phyloP scores from a whole-genome alignment of 2,888 invertebrate species.

The Coleophora flavipennella region DNA sequence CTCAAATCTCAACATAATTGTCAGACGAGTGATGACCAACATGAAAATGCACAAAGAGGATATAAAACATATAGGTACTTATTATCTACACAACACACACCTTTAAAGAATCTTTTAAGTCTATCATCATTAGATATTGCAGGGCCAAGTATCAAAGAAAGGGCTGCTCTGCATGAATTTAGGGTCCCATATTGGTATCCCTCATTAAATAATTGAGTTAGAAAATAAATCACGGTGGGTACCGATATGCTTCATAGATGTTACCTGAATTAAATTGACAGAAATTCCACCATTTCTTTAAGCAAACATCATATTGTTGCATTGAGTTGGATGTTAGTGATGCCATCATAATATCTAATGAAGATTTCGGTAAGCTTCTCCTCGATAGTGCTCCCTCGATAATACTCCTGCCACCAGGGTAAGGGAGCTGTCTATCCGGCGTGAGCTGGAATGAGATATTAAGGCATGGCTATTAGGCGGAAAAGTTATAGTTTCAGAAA shows the following conservation, averaged over 20 bases:
- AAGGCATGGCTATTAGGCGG: background rate
- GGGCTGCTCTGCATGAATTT: slow-evolving; percentile 3
- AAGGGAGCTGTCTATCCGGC: background rate
- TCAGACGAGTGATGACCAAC: too few species aligned
- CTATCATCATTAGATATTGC: background rate
- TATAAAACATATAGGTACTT: too few species aligned
- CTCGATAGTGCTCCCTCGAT: background rate
- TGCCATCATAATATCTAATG: slow-evolving; percentile 1
- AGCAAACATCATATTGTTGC: slow-evolving; percentile 4
- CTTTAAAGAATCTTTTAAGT: slow-evolving; percentile 7
- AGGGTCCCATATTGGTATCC: slow-evolving; percentile 3
- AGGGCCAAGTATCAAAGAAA: slow-evolving; percentile 1
- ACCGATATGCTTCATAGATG: slow-evolving; percentile 2
- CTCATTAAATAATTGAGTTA: background rate
- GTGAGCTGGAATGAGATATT: background rate
- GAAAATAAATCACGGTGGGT: slow-evolving; percentile 1
- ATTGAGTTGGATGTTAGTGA: background rate
- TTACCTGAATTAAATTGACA: background rate
- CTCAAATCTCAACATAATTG: too few species aligned
- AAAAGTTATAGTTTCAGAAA: background rate
- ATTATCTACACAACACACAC: slow-evolving; percentile 5
- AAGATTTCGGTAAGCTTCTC: background rate
- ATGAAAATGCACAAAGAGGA: too few species aligned
- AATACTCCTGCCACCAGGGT: slow-evolving; percentile 2
- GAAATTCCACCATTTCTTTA: slow-evolving; percentile 1